These are phyloP conservation scores for Conus betulinus DNA, from an alignment of 1,140 invertebrate genomes.

Conservation along the genomic window DNA sequence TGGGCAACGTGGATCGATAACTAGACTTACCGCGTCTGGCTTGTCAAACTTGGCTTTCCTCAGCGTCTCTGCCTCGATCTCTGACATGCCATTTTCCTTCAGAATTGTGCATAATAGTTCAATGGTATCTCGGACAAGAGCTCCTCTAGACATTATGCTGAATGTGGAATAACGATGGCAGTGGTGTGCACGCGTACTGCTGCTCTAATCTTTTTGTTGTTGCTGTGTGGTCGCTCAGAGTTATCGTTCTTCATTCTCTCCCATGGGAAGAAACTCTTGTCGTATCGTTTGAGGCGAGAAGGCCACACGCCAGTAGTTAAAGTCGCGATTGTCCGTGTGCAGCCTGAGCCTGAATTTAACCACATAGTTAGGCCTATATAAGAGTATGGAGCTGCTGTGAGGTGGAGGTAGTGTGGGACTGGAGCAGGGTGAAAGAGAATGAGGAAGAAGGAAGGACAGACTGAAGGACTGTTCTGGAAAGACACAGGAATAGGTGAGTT, in stretches of 20 bases:
- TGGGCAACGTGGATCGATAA: neutral
- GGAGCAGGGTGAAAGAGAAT: neutral
- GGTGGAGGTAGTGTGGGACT: neutral
- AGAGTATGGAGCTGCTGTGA: neutral
- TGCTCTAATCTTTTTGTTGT: neutral
- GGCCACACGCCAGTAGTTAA: too few relatives aligned
- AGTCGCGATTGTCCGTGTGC: too few relatives aligned
- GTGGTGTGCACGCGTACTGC: too few relatives aligned
- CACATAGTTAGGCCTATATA: too few relatives aligned
- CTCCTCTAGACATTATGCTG: slow-evolving; percentile 6
- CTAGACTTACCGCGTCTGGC: slow-evolving; percentile 56
- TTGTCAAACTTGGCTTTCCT: slow-evolving; percentile 64
- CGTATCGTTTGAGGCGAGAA: too few relatives aligned
- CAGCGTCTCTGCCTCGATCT: slow-evolving; percentile 61
- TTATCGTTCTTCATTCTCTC: neutral
- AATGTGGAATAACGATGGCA: neutral
- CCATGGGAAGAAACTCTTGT: neutral
- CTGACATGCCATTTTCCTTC: slow-evolving; percentile 56
- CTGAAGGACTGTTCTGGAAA: neutral
- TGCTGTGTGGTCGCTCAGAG: neutral
- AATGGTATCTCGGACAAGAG: slow-evolving; percentile 53
- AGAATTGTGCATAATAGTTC: slow-evolving; percentile 58
- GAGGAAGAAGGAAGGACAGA: neutral
- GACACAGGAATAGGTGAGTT: slow-evolving; percentile 18
- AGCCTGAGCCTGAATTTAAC: too few relatives aligned